Percentiles rank a stretch among this genome's conserved stretches.
These are phyloP conservation scores for Misgurnus mizolepis DNA, from an alignment of 2,113 vertebrate species.

Conservation along the genomic window DNA sequence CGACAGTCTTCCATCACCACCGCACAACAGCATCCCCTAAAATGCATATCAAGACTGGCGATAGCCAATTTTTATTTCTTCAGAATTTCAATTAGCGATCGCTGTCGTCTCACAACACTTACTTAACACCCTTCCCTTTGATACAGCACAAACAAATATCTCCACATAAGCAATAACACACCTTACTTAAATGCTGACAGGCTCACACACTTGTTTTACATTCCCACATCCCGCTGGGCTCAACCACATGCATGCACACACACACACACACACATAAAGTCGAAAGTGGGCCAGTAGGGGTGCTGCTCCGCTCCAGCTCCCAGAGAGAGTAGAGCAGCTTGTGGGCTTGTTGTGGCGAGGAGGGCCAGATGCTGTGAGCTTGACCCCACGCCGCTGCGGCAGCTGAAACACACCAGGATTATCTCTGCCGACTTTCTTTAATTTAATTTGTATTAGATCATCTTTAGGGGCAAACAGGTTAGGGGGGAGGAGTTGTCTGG, in stretches of 20 bases:
- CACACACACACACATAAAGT: slow-evolving; percentile 11
- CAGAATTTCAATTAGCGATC: neutral
- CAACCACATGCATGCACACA: slow-evolving; percentile 42
- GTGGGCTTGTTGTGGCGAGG: slow-evolving; percentile 59
- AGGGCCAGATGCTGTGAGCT: slow-evolving; percentile 71
- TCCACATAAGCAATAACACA: slow-evolving; percentile 15
- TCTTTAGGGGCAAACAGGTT: slow-evolving; percentile 72
- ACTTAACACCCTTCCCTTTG: slow-evolving; percentile 32
- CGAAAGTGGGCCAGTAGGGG: slow-evolving; percentile 31
- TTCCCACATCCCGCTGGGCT: slow-evolving; percentile 21
- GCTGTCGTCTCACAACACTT: neutral
- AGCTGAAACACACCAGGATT: slow-evolving; percentile 75
- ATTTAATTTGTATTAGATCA: slow-evolving; percentile 77
- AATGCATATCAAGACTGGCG: slow-evolving; percentile 4
- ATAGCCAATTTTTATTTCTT: slow-evolving; percentile 28
- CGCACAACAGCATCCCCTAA: slow-evolving; percentile 49
- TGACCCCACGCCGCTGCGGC: slow-evolving; percentile 55
- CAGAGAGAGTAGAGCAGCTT: slow-evolving; percentile 67
- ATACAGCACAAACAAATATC: slow-evolving; percentile 24
- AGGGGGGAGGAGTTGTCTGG: slow-evolving; percentile 53
- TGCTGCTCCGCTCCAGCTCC: slow-evolving; percentile 6
- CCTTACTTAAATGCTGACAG: slow-evolving; percentile 33
- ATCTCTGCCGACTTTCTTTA: slow-evolving; percentile 72
- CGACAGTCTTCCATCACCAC: slow-evolving; percentile 56
- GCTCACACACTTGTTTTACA: slow-evolving; percentile 33